Evolutionary conservation across 2,797 vertebrate species (phyloP).

Genomic region (Arnoldichthys spilopterus): DNA sequence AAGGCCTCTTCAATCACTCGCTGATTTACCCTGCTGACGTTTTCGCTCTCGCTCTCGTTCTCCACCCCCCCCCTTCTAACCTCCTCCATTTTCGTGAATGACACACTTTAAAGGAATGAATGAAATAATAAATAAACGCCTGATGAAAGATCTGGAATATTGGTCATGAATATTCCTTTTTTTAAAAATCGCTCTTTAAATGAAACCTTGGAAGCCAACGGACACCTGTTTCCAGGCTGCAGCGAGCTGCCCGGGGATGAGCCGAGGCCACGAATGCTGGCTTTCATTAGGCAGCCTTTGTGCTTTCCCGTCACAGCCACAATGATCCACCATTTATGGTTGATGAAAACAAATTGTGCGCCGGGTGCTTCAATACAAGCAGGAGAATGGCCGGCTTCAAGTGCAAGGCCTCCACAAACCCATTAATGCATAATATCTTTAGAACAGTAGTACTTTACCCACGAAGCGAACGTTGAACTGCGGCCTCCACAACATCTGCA

Average conservation of each 20-base stretch:
- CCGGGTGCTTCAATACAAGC: slow-evolving; percentile 54
- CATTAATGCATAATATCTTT: slow-evolving; percentile 56
- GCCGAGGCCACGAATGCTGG: slow-evolving; percentile 54
- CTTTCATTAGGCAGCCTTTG: slow-evolving; percentile 64
- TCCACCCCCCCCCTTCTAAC: slow-evolving; percentile 16
- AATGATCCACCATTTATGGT: slow-evolving; percentile 62
- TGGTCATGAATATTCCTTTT: slow-evolving; percentile 83
- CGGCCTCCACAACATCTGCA: slow-evolving; percentile 7
- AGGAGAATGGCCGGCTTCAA: slow-evolving; percentile 56
- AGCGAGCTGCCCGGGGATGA: slow-evolving; percentile 51
- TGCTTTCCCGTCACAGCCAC: slow-evolving; percentile 58
- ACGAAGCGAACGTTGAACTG: slow-evolving; percentile 32
- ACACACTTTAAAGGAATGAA: slow-evolving; percentile 38
- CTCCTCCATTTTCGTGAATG: slow-evolving; percentile 15
- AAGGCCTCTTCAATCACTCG: slow-evolving; percentile 84
- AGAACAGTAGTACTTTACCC: slow-evolving; percentile 51
- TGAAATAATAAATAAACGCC: background rate
- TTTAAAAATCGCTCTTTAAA: slow-evolving; percentile 57
- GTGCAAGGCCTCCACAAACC: slow-evolving; percentile 42
- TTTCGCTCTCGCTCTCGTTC: background rate
- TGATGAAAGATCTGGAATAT: slow-evolving; percentile 61
- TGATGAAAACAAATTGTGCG: slow-evolving; percentile 67
- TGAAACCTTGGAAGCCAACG: slow-evolving; percentile 46
- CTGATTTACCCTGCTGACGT: slow-evolving; percentile 76
- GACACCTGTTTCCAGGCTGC: slow-evolving; percentile 61